These are phyloP conservation scores for Spilarctia lutea DNA, from an alignment of 2,888 invertebrate genomes.

Conservation along the genomic window DNA sequence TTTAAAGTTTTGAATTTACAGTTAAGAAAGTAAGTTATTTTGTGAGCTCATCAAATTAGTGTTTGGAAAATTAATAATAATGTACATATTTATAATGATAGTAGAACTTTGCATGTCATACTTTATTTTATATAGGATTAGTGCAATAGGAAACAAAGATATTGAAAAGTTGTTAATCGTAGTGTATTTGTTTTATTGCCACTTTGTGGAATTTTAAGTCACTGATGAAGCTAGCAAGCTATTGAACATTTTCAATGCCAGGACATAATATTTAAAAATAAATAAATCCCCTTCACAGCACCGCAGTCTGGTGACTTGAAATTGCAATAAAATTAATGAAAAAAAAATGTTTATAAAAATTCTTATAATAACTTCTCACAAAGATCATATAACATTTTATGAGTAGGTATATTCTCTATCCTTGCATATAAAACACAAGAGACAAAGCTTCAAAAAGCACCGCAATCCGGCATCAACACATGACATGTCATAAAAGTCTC, in stretches of 20 bases:
- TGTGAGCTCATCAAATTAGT: background rate
- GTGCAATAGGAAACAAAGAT: background rate
- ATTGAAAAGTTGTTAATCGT: background rate
- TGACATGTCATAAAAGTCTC: slow-evolving; percentile 5
- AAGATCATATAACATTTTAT: background rate
- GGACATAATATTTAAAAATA: too few species aligned
- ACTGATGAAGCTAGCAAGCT: too few species aligned
- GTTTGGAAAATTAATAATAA: too few species aligned
- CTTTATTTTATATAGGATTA: background rate
- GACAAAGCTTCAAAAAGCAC: slow-evolving; percentile 1
- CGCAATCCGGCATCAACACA: background rate
- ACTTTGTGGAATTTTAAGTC: background rate
- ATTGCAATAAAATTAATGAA: too few species aligned
- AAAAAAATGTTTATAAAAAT: too few species aligned
- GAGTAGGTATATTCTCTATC: background rate
- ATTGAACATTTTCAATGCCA: too few species aligned
- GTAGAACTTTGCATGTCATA: background rate
- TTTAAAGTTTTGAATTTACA: background rate
- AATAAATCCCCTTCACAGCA: too few species aligned
- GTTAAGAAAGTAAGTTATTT: background rate
- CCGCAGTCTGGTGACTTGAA: too few species aligned
- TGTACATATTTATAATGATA: too few species aligned
- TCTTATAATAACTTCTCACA: background rate
- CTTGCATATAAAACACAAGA: background rate
- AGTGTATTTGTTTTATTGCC: background rate